Evolutionary conservation across 2,113 vertebrate species (phyloP), one percentile per base, ranked within the genome.

Genomic region (Aramus guarauna): DNA sequence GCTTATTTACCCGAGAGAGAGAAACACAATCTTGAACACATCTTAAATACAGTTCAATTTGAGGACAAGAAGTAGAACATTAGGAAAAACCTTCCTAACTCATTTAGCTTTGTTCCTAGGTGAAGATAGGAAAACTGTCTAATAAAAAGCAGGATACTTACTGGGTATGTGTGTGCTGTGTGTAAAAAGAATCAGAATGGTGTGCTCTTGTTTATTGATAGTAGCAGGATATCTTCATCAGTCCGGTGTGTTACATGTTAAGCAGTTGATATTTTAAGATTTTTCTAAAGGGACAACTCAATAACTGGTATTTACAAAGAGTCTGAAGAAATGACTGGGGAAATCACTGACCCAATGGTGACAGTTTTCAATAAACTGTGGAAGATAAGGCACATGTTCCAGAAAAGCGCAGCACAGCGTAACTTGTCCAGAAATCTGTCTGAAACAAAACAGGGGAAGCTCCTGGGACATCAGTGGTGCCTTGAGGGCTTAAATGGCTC

Each of bases 111-210:
- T 79, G 9, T 63, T 79, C 18, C 55, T 39, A 45, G 36, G 32
- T 55, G 56, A 73, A 53, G 47, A 26, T 27, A 43, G 37, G 23
- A 74, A 59, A 73, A 53, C 2, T 5, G 4, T 24, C 67, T 27
- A 9, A 11, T 41, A 21, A 37, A 81, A 85, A 48, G 18, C 14
- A 59, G 56, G 52, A 9, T 48, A 9, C 1, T 6, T 15, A 4
- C 18, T 19, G 47, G 21, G 7, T 4, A 13, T 6, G 1, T 3
- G 3, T 53, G 52, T 67, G 41, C 32, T 52, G 1, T 16, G 5
- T 7, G 19, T 74, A 30, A 39, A 67, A 69, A 41, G 24, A 41
- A 27, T 20, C 20, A 14, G 60, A n/a, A 26, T 9, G 24, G 29
- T 43, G 45, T 36, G 60, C 10, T 36, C 16, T 5, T 68, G 26